Evolutionary conservation across 2,797 vertebrate genomes (phyloP).

Genomic region (Gambelia wislizenii): DNA sequence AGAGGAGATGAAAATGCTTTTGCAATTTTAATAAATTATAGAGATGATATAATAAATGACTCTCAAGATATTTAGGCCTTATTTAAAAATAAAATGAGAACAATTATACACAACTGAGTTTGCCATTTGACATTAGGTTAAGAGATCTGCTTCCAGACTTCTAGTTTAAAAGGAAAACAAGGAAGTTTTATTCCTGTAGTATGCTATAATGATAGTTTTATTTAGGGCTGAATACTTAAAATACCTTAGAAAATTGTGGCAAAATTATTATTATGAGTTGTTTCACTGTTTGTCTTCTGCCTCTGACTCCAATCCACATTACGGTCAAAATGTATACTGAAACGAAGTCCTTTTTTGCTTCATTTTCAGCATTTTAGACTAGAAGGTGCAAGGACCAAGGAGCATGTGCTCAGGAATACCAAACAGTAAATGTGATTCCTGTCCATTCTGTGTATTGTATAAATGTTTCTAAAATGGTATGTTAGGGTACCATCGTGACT

Average conservation of each 20-base stretch:
- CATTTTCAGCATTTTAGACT: background rate
- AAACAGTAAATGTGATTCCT: background rate
- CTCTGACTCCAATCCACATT: background rate
- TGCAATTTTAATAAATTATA: constrained; percentile 40
- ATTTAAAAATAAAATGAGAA: constrained; percentile 39
- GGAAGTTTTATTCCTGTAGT: background rate
- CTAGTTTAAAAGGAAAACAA: background rate
- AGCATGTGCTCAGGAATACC: too few species aligned
- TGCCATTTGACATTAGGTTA: background rate
- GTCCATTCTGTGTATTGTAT: background rate
- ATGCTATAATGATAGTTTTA: too few species aligned
- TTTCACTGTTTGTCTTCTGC: too few species aligned
- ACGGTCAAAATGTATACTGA: background rate
- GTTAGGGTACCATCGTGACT: background rate
- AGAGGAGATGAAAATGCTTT: constrained; percentile 8
- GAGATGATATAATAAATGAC: constrained; percentile 18
- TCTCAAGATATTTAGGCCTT: background rate
- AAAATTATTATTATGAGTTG: background rate
- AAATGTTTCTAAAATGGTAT: background rate
- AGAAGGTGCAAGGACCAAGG: background rate
- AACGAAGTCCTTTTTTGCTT: background rate
- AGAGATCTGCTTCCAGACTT: constrained; percentile 13
- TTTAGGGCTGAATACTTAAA: background rate
- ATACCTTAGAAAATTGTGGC: background rate
- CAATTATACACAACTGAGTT: constrained; percentile 1